Conservation (phyloP, 2,888 invertebrate species). For the Hermodice carunculata region DNA sequence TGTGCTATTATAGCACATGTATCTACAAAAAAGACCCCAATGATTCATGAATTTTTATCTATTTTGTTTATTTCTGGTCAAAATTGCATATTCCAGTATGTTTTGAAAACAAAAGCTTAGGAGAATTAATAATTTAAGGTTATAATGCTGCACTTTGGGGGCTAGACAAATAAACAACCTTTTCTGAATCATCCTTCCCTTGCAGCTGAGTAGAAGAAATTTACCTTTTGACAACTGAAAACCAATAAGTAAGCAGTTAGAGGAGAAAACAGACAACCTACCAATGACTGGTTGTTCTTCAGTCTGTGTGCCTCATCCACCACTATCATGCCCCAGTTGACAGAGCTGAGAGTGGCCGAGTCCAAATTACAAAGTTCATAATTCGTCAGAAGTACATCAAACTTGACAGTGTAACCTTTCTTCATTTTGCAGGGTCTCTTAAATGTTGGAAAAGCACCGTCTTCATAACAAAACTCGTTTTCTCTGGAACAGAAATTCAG, state of each 20-base stretch:
- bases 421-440: constrained; percentile 28
- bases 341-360: constrained; percentile 33
- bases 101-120: too few relatives aligned
- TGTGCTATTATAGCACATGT: too few relatives aligned
- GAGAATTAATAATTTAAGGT: too few relatives aligned
- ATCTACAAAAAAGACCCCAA: too few relatives aligned
- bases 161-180: too few relatives aligned
- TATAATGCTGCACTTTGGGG: too few relatives aligned
- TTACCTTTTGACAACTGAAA: too few relatives aligned
- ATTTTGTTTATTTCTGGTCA: too few relatives aligned
- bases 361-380: constrained; percentile 44
- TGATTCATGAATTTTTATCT: too few relatives aligned
- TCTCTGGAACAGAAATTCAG: constrained; percentile 36
- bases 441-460: constrained; percentile 28
- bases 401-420: constrained; percentile 37
- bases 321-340: constrained; percentile 42
- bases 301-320: constrained; percentile 49
- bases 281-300: constrained; percentile 46
- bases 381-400: constrained; percentile 47
- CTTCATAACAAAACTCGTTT: constrained; percentile 43
- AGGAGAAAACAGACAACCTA: constrained; percentile 20
- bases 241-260: background rate
- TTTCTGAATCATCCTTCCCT: too few relatives aligned
- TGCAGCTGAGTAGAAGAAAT: too few relatives aligned
- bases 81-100: too few relatives aligned